Evolutionary conservation across 2,113 vertebrate genomes (phyloP).

Genomic region (Megatriorchis doriae): DNA sequence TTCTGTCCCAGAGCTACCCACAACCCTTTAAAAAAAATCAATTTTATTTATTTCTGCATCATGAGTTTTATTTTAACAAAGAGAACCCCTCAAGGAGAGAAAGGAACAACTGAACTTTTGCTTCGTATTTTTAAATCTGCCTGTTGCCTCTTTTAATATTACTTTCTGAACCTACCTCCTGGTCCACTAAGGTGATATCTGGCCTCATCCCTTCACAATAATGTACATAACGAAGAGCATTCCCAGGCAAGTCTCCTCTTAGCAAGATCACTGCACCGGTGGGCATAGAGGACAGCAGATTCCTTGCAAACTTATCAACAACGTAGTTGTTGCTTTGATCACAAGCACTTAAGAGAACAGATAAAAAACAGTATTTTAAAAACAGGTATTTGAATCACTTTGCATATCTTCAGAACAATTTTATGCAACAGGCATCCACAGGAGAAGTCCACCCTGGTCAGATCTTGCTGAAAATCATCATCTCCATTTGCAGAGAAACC

Average conservation of each 20-base stretch:
- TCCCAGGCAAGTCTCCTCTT: constrained; percentile 93
- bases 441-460: not conserved
- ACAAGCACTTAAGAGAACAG: constrained; percentile 75
- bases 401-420: not conserved
- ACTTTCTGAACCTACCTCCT: constrained; percentile 81
- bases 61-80: not conserved
- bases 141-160: not conserved
- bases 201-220: constrained; percentile 88
- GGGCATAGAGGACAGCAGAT: constrained; percentile 86
- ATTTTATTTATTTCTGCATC: not conserved
- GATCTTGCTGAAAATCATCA: not conserved
- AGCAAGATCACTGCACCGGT: constrained; percentile 84
- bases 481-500: not conserved
- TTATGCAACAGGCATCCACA: not conserved
- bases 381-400: not conserved
- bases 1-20: not conserved
- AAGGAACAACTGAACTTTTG: not conserved
- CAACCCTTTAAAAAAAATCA: not conserved
- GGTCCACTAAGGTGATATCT: constrained; percentile 89
- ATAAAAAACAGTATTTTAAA: not conserved
- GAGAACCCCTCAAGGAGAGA: not conserved
- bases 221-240: constrained; percentile 91
- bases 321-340: constrained; percentile 86
- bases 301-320: constrained; percentile 87
- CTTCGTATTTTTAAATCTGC: not conserved